Evolutionary conservation across 1,140 invertebrate genomes (phyloP), one percentile per base, ranked within the genome.

Genomic region (Patella vulgata): DNA sequence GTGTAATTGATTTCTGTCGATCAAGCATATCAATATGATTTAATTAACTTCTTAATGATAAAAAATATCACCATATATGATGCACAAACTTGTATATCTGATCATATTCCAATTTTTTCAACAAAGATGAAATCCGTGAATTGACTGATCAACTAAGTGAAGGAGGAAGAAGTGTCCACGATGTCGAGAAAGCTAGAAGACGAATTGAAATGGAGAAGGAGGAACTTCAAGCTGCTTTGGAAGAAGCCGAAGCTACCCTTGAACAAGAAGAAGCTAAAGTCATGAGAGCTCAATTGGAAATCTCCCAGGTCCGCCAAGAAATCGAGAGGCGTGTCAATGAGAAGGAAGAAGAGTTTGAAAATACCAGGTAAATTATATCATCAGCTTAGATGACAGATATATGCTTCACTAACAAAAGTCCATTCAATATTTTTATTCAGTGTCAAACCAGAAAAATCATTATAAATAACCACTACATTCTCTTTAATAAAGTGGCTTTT

Each of bases 311-410:
- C 64, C 91, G 96, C 83, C 94, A 97, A 85, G 97, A 99, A 85
- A 98, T 99, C 81, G 97, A 99, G 85, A 91, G 96, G 78, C 91
- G 96, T 74, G 94, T 99, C 86, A 94, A 77, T 2, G 97, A 99
- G 89, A 99, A 99, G 88, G 97, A 99, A 84, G 97, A 99, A 79
- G 97, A 99, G 88, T 99, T 99, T 89, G 97, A 99, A 85, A 98
- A 98, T 84, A 98, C 96, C 65, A 84, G 87, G 86, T 87, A 66
- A 67, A 36, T n/a, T 44, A 2, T 17, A 23, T 17, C 12, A 23
- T 23, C 33, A 36, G n/a, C 33, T 8, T 8, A 36, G 14, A 36
- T 14, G 14, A 5, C 33, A 36, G 5, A 36, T 8, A 36, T 8
- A 5, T 36, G 14, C 14, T 36, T 8, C 33, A 36, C 14, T 36